A percentile compares a stretch with the other conserved stretches of the same genome.
Conservation (phyloP, 2,113 vertebrate genomes). For the Oceanites oceanicus region DNA sequence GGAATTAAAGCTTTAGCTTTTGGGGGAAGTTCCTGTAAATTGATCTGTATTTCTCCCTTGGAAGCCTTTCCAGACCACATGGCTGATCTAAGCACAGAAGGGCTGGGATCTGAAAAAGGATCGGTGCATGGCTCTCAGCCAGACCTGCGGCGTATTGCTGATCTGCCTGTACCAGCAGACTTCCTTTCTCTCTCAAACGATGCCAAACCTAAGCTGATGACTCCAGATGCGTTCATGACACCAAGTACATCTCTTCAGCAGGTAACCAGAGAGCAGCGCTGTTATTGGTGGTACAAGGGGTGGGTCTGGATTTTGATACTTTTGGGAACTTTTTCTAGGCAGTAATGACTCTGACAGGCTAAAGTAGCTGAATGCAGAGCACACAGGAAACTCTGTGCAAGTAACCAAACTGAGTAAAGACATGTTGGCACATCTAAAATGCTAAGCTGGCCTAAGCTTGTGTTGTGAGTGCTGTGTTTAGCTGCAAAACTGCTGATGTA, state of each 20-base stretch:
- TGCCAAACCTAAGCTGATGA: conserved; percentile 93
- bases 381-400: neutral
- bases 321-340: neutral
- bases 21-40: neutral
- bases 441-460: neutral
- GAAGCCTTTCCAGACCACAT: conserved; percentile 86
- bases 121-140: conserved; percentile 84
- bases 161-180: conserved; percentile 87
- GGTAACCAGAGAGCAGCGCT: conserved; percentile 44
- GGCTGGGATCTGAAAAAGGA: conserved; percentile 83
- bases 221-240: conserved; percentile 97
- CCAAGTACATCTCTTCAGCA: conserved; percentile 89
- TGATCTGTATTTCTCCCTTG: neutral
- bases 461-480: neutral
- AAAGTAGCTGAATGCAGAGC: neutral
- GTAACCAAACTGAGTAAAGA: neutral
- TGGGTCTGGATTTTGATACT: neutral
- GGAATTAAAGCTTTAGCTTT: neutral
- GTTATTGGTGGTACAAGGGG: neutral
- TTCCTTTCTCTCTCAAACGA: conserved; percentile 84
- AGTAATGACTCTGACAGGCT: neutral
- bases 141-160: conserved; percentile 85
- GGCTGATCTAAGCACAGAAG: conserved; percentile 78
- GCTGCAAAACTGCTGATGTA: neutral
- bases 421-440: neutral